Base-by-base conservation (phyloP, 37 sponge, comb jelly and placozoan genomes). In the Trichoplax adhaerens region DNA sequence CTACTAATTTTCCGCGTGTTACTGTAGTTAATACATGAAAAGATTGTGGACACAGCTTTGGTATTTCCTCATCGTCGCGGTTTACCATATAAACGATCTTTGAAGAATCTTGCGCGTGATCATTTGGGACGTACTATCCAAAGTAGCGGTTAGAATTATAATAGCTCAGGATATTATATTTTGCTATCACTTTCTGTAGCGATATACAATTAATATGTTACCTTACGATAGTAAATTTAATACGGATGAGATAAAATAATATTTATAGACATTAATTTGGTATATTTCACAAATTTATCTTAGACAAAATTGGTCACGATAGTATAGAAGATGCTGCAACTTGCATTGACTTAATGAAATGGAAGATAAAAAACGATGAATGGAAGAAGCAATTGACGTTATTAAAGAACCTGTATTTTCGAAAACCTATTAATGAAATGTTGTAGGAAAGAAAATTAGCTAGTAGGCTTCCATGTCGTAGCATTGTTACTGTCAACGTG, bases 51-150 rank as follows among this genome's bases (percentile, higher is more conserved):
- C 77, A 91, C 93, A n/a, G 79, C 86, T 5, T 55, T 91, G 4
- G 93, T 91, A 48, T 91, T 91, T 62, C 93, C 93, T 48, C 93
- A 91, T 74, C 69, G 76, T 4, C 61, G 60, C 66, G 93, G 93
- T 47, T 81, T 62, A 2, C 88, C 85, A 47, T 87, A 81, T 79
- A 91, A 87, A 70, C 58, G 83, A 64, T 80, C 93, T 29, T 81
- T 91, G 51, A 72, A 75, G 49, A 82, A 80, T 4, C 69, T 91
- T 1, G 71, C 73, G 51, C 75, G 77, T 51, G 88, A 91, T 57
- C 58, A 75, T 57, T 72, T 91, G 5, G 64, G 75, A 12, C 84
- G 80, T 62, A 80, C 87, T 69, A 91, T 91, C 2, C 93, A 91
- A 57, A 79, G 87, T 55, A 59, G 75, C 54, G 80, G 29, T 29